Conservation (phyloP, 1,140 invertebrate species). For the Listronotus oregonensis region DNA sequence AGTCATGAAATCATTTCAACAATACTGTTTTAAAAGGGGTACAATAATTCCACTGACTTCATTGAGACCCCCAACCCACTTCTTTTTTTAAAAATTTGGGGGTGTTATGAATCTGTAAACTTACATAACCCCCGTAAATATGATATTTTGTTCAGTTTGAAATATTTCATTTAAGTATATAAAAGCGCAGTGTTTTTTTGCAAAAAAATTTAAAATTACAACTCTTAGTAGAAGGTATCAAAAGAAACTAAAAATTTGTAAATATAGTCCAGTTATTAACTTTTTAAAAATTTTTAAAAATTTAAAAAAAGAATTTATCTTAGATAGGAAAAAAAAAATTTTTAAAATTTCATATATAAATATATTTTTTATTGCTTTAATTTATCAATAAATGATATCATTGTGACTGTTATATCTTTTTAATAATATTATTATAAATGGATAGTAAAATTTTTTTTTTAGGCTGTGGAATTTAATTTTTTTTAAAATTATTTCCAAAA, state of each 20-base stretch:
- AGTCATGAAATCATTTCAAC: no score
- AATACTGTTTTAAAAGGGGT: no score
- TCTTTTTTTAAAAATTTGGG: no score
- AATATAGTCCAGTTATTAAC: conserved; percentile 58
- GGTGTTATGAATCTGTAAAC: no score
- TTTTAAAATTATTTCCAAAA: no score
- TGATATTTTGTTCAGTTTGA: conserved; percentile 11
- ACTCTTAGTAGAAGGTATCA: conserved; percentile 44
- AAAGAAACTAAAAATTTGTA: conserved; percentile 51
- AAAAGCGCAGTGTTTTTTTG: conserved; percentile 29
- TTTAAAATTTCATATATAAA: conserved; percentile 46
- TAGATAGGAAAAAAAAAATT: conserved; percentile 56
- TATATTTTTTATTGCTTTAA: conserved; percentile 58
- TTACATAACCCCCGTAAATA: no score
- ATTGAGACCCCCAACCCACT: no score
- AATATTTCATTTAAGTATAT: conserved; percentile 23
- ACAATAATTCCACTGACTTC: no score
- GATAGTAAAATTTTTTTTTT: conserved; percentile 26
- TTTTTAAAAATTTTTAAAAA: conserved; percentile 57
- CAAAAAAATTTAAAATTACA: conserved; percentile 21
- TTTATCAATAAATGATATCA: conserved; percentile 52
- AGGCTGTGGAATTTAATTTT: conserved; percentile 1
- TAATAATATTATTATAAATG: conserved; percentile 37
- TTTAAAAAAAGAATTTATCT: conserved; percentile 57
- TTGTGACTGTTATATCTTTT: conserved; percentile 56